phyloP scores from a whole-genome alignment of 2,797 vertebrate genomes.

The Oryzias dopingdopingensis region DNA sequence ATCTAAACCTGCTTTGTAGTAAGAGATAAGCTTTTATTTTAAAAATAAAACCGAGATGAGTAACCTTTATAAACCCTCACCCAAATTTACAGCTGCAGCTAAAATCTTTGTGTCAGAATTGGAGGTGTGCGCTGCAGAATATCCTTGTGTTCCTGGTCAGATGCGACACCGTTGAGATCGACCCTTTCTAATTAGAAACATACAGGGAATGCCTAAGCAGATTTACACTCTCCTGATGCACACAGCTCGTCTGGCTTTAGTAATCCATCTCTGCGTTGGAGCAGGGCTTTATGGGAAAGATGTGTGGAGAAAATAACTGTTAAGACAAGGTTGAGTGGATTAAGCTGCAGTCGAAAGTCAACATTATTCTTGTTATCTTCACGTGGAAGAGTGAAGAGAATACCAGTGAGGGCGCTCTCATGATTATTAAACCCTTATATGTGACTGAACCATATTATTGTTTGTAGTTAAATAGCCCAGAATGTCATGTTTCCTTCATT shows the following conservation, averaged over 20 bases:
- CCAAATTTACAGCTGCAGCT: slow-evolving; percentile 3
- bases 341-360: slow-evolving; percentile 26
- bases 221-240: slow-evolving; percentile 36
- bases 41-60: neutral
- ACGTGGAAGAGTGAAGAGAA: slow-evolving; percentile 6
- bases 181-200: slow-evolving; percentile 37
- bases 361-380: slow-evolving; percentile 16
- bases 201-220: slow-evolving; percentile 31
- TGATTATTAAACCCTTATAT: neutral
- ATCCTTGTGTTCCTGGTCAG: slow-evolving; percentile 26
- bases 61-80: too few relatives aligned
- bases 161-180: slow-evolving; percentile 42
- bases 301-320: slow-evolving; percentile 16
- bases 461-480: too few relatives aligned
- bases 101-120: slow-evolving; percentile 23
- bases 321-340: slow-evolving; percentile 25
- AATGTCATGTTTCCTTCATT: too few relatives aligned
- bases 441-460: neutral
- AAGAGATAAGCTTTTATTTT: slow-evolving; percentile 6
- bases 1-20: neutral
- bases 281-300: slow-evolving; percentile 17
- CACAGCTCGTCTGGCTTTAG: slow-evolving; percentile 21
- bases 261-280: slow-evolving; percentile 38
- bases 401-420: neutral
- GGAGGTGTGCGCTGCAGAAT: slow-evolving; percentile 19